Evolutionary conservation across 2,888 invertebrate genomes (phyloP).

Genomic region (Hypolimnas misippus): DNA sequence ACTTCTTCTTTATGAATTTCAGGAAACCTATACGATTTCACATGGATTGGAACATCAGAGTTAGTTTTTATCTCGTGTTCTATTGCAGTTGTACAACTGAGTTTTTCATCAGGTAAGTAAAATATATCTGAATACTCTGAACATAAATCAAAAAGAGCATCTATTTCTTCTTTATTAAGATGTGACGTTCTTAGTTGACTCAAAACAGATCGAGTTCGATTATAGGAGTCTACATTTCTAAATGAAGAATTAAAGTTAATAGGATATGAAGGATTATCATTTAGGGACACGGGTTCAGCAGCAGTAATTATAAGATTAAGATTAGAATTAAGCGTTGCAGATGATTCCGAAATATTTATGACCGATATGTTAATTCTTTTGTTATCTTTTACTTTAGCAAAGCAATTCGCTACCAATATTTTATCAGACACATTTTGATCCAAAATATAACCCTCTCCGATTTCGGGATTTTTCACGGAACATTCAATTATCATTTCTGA

Average conservation of each 20-base stretch:
- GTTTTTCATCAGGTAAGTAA: too few species aligned
- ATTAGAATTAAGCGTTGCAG: slow-evolving; percentile 22
- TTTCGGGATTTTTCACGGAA: slow-evolving; percentile 32
- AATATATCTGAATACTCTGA: too few species aligned
- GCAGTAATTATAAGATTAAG: too few species aligned
- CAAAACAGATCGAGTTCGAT: not conserved
- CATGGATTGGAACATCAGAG: too few species aligned
- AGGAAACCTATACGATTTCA: too few species aligned
- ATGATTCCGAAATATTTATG: slow-evolving; percentile 27
- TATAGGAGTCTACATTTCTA: not conserved
- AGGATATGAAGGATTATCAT: too few species aligned
- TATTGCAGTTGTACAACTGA: too few species aligned
- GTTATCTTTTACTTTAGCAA: slow-evolving; percentile 21
- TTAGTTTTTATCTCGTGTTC: too few species aligned
- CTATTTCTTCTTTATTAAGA: slow-evolving; percentile 39
- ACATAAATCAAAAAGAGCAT: too few species aligned
- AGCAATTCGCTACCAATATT: slow-evolving; percentile 26
- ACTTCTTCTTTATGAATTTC: too few species aligned
- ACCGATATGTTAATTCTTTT: slow-evolving; percentile 25
- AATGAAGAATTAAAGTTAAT: too few species aligned
- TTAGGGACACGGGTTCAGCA: too few species aligned
- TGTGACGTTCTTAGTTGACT: slow-evolving; percentile 31
- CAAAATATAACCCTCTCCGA: slow-evolving; percentile 29
- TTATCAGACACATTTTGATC: slow-evolving; percentile 14
- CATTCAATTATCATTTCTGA: slow-evolving; percentile 34